Evolutionary conservation across 2,888 invertebrate species (phyloP).

Genomic region (Trisateles emortualis): DNA sequence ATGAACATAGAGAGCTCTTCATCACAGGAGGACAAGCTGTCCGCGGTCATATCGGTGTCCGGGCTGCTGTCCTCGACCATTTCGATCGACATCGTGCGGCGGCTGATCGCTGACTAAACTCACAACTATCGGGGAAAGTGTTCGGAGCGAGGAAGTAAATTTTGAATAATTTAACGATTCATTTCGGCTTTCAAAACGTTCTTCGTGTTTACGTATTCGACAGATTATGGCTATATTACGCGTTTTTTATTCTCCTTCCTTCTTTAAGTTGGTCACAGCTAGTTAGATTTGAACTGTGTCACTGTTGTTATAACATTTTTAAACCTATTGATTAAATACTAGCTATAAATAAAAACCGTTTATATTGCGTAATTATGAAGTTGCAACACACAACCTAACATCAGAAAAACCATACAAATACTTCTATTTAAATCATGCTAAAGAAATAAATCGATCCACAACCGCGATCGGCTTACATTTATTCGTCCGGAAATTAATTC

Average conservation of each 20-base stretch:
- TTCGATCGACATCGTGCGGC: conserved; percentile 59
- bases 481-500: neutral
- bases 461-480: neutral
- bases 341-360: neutral
- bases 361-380: neutral
- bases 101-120: conserved; percentile 61
- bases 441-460: neutral
- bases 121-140: conserved; percentile 52
- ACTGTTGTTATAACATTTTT: conserved; percentile 26
- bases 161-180: conserved; percentile 57
- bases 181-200: conserved; percentile 54
- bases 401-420: neutral
- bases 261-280: conserved; percentile 14
- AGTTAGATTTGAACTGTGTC: conserved; percentile 30
- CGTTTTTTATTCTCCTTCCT: conserved; percentile 24
- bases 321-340: conserved; percentile 19
- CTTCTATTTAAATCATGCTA: neutral
- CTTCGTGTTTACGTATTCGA: conserved; percentile 44
- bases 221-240: conserved; percentile 34
- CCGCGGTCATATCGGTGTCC: conserved; percentile 66
- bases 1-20: conserved; percentile 7
- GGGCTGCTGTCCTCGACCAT: conserved; percentile 43
- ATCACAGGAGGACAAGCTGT: conserved; percentile 68
- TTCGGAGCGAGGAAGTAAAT: conserved; percentile 53
- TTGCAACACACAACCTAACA: neutral